Evolutionary conservation across 2,797 vertebrate species (phyloP), one percentile per base, ranked within the genome.

Genomic region (Alcedo atthis): DNA sequence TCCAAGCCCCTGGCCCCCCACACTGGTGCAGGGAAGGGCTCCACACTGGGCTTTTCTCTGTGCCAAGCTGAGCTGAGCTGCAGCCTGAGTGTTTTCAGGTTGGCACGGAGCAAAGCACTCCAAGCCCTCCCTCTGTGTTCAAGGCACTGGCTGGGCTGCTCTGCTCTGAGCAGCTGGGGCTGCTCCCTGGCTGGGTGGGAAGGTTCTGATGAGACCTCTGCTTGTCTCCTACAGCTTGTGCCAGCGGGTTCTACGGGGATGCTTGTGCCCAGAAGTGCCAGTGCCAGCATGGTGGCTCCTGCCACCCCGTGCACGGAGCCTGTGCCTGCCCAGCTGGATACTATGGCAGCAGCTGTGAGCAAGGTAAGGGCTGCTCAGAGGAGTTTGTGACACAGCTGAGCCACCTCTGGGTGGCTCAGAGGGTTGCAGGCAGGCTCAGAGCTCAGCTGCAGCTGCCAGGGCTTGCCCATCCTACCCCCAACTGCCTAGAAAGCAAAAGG

Each of bases 271-370:
- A 91, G 78, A 79, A 80, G 6, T 98, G 98, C 66, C 86, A 4
- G 28, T 98, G 97, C 85, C 95, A 81, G 81, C 95, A 97, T 0
- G 76, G 95, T 26, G 96, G 96, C 40, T 62, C 4, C 2, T 98
- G 97, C 30, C 92, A 97, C 67, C 92, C 96, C 0, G 55, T 95
- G 57, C 32, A 49, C 0, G 97, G 97, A n/a, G 53, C 87, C 78
- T 98, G 97, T 26, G 51, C 73, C 69, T 98, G 98, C 80, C 90
- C 67, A 0, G 33, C 93, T 0, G 97, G 97, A 22, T 97, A 96
- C 90, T 77, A 80, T 0, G 96, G 98, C 76, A 51, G 64, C 87
- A 85, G 63, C 85, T 98, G 97, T 18, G 94, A 95, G 67, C 96
- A 95, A 11, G 97, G 97, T 97, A 91, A 87, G 79, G n/a, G 26